phyloP scores from a whole-genome alignment of 2,797 vertebrate genomes.

The Etheostoma nigrum region DNA sequence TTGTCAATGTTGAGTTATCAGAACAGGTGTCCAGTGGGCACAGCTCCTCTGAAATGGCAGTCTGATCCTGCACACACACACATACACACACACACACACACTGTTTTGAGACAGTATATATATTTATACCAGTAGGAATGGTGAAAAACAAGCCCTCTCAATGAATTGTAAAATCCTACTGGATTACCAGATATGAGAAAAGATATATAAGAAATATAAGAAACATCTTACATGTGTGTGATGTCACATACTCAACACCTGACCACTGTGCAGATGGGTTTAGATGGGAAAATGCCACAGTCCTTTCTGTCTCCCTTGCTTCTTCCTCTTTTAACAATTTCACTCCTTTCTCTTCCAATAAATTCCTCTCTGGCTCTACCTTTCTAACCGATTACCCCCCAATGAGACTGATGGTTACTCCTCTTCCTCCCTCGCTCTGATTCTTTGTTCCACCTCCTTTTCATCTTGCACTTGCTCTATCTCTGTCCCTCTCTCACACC shows the following conservation, averaged over 20 bases:
- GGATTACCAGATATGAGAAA: slow-evolving; percentile 29
- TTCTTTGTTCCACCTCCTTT: slow-evolving; percentile 66
- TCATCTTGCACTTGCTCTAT: slow-evolving; percentile 64
- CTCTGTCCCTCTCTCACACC: slow-evolving; percentile 77
- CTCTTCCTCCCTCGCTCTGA: slow-evolving; percentile 45
- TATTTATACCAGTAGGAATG: slow-evolving; percentile 10
- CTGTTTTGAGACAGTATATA: neutral
- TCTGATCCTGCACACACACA: slow-evolving; percentile 13
- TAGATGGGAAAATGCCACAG: slow-evolving; percentile 23
- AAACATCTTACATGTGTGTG: slow-evolving; percentile 26
- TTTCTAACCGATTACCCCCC: slow-evolving; percentile 40
- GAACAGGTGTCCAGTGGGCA: slow-evolving; percentile 59
- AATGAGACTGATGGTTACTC: slow-evolving; percentile 59
- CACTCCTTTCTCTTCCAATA: slow-evolving; percentile 28
- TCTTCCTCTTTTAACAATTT: slow-evolving; percentile 21
- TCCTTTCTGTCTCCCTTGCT: neutral
- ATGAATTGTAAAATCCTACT: slow-evolving; percentile 39
- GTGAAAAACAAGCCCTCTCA: slow-evolving; percentile 37
- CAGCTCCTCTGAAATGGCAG: slow-evolving; percentile 36
- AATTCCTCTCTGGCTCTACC: slow-evolving; percentile 35
- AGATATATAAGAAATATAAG: neutral
- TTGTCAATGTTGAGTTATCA: slow-evolving; percentile 57
- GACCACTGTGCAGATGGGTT: slow-evolving; percentile 38
- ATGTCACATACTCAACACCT: slow-evolving; percentile 29
- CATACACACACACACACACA: neutral